Percentiles rank a stretch among this genome's conserved stretches.
Evolutionary conservation across 1,140 invertebrate genomes (phyloP).

Genomic region (Pteromalus puparum): DNA sequence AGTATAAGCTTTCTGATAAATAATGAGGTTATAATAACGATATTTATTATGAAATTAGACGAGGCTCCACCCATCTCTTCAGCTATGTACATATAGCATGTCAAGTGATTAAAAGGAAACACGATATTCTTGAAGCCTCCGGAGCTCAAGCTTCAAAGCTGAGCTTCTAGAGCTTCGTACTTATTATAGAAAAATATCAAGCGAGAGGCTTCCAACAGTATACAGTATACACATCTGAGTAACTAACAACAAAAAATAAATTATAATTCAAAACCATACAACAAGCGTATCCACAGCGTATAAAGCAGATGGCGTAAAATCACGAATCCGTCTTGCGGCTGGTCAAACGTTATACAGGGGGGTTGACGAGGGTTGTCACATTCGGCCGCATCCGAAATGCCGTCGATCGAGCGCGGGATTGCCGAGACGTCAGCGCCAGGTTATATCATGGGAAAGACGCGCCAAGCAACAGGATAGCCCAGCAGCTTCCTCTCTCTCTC

Average conservation of each 20-base stretch:
- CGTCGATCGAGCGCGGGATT: background rate
- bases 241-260: no score
- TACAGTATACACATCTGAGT: no score
- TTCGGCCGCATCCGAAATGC: background rate
- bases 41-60: background rate
- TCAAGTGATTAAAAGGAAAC: slow-evolving; percentile 54
- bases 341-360: background rate
- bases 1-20: background rate
- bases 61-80: background rate
- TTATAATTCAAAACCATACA: no score
- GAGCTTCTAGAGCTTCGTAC: slow-evolving; percentile 14
- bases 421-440: slow-evolving; percentile 2
- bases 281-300: no score
- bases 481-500: background rate
- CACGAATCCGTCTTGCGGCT: background rate
- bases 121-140: slow-evolving; percentile 55
- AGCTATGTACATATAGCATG: background rate
- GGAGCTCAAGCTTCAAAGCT: background rate
- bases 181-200: background rate
- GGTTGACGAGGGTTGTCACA: slow-evolving; percentile 1
- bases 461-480: background rate
- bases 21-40: background rate
- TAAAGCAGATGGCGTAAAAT: no score
- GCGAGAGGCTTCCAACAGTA: no score
- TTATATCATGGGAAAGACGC: no score